Evolutionary conservation across 2,888 invertebrate genomes (phyloP).

Genomic region (Zygothrica quintamaculata): DNA sequence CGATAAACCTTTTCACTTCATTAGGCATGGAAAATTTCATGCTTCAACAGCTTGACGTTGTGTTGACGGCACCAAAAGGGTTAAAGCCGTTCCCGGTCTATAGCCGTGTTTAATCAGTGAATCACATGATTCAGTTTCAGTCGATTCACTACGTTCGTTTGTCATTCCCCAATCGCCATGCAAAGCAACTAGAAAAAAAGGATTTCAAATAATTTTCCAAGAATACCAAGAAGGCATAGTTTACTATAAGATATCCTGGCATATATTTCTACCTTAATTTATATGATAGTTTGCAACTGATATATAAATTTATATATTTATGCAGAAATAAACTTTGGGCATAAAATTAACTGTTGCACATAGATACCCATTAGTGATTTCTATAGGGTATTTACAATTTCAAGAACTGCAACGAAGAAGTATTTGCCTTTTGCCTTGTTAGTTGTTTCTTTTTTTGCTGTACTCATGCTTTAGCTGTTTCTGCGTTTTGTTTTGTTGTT

Average conservation of each 20-base stretch:
- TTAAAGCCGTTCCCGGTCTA: conserved; percentile 48
- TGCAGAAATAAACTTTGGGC: no score
- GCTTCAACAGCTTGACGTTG: conserved; percentile 72
- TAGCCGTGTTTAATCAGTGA: conserved; percentile 72
- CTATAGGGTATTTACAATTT: conserved; percentile 19
- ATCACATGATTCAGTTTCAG: conserved; percentile 69
- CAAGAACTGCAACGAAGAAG: conserved; percentile 40
- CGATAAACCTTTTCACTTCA: conserved; percentile 80
- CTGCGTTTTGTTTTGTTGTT: conserved; percentile 55
- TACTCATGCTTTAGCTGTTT: conserved; percentile 19
- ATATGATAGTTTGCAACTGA: no score
- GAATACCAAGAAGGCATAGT: background rate
- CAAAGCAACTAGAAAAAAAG: conserved; percentile 37
- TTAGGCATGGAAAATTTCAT: conserved; percentile 75
- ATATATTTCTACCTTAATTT: no score
- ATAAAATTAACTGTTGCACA: no score
- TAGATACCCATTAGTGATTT: no score
- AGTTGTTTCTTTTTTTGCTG: conserved; percentile 20
- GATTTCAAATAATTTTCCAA: background rate
- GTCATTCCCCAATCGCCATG: conserved; percentile 56
- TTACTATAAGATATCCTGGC: conserved; percentile 20
- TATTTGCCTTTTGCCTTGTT: conserved; percentile 33
- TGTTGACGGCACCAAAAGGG: conserved; percentile 68
- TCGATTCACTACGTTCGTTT: conserved; percentile 65
- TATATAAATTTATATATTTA: conserved; percentile 4